A percentile compares a stretch with the other conserved stretches of the same genome.
Evolutionary conservation across 2,797 vertebrate species (phyloP).

Genomic region (Sebastes aleutianus): DNA sequence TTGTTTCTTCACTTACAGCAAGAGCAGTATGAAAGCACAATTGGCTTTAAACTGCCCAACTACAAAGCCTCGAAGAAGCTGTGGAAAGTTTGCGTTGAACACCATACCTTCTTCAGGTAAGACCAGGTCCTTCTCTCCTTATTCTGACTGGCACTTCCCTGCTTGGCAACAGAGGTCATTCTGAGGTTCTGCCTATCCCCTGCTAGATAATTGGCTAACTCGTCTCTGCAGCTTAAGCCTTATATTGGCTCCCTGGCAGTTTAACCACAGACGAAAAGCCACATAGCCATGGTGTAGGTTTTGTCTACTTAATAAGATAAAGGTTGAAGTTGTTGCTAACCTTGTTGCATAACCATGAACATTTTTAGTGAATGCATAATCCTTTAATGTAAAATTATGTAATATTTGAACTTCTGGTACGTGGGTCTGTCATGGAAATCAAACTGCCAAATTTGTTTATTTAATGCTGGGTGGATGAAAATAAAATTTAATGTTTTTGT

Average conservation of each 20-base stretch:
- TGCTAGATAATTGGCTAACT: conserved; percentile 59
- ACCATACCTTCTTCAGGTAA: conserved; percentile 98
- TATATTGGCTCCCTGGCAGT: conserved; percentile 39
- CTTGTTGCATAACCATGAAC: conserved; percentile 19
- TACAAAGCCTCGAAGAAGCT: conserved; percentile 96
- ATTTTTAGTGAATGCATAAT: not conserved
- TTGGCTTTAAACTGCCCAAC: conserved; percentile 94
- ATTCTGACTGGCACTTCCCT: conserved; percentile 17
- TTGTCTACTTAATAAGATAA: conserved; percentile 17
- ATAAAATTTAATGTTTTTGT: not conserved
- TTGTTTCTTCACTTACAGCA: conserved; percentile 79
- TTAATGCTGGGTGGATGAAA: not conserved
- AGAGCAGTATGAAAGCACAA: conserved; percentile 94
- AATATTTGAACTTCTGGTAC: not conserved
- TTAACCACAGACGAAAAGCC: conserved; percentile 28
- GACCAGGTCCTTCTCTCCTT: not conserved
- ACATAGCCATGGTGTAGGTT: not conserved
- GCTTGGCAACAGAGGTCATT: conserved; percentile 36
- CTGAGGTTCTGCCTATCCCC: conserved; percentile 13
- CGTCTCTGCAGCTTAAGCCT: conserved; percentile 46
- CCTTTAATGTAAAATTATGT: not conserved
- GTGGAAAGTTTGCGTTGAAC: conserved; percentile 97
- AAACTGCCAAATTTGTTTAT: not conserved
- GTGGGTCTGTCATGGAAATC: not conserved
- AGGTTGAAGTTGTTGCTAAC: conserved; percentile 7